phyloP scores from a whole-genome alignment of 2,113 vertebrate species.

The Sciurus niger region DNA sequence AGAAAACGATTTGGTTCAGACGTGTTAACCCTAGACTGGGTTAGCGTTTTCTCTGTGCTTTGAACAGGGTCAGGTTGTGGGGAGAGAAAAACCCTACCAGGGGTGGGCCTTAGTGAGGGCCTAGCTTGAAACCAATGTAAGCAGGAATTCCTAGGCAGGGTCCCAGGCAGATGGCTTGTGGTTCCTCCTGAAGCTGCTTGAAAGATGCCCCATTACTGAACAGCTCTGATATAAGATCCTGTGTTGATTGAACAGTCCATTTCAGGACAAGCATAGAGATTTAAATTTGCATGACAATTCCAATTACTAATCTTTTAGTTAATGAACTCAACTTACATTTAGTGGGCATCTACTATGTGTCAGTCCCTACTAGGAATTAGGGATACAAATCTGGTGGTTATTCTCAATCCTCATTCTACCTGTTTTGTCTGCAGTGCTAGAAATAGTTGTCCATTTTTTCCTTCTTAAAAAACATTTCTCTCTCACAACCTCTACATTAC shows the following conservation, averaged over 20 bases:
- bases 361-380: not conserved
- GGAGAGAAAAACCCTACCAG: not conserved
- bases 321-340: not conserved
- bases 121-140: not conserved
- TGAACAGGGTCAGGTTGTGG: not conserved
- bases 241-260: not conserved
- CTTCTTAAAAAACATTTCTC: not conserved
- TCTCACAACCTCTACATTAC: accelerated
- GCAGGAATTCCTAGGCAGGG: not conserved
- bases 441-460: not conserved
- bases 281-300: not conserved
- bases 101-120: not conserved
- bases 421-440: not conserved
- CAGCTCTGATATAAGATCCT: not conserved
- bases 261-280: not conserved
- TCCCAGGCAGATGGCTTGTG: not conserved
- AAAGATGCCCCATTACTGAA: not conserved
- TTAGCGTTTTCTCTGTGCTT: constrained; percentile 25
- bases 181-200: not conserved
- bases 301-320: not conserved
- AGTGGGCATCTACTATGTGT: not conserved
- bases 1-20: constrained; percentile 17
- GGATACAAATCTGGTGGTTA: not conserved
- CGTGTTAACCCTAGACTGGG: not conserved
- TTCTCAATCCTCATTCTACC: not conserved